Evolutionary conservation across 2,888 invertebrate genomes (phyloP), one percentile per base, ranked within the genome.

Genomic region (Homarus gammarus): DNA sequence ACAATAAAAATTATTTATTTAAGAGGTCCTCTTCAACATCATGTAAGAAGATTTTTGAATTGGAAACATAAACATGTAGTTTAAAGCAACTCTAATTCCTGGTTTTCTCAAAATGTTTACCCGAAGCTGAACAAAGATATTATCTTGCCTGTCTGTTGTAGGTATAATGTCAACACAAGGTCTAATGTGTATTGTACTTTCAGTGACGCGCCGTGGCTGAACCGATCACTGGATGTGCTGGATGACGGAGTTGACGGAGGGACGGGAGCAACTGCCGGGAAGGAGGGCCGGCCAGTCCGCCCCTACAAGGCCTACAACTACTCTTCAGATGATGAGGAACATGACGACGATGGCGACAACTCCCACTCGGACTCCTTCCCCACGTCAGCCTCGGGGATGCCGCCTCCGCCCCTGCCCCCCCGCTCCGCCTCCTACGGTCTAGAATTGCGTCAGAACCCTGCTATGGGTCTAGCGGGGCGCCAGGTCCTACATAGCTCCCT

Each of bases 141-240:
- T 49, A 6, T 10, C 44, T 6, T 49, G 44, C 12, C 44, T 49
- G 12, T 18, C 22, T 18, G 22, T 22, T 56, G 22, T 18, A 18
- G 56, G 22, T 22, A 18, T 56, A 18, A 1, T 49, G 6, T 64
- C n/a, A 64, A 22, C n/a, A 27, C 22, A 27, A 1, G 1, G 2
- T 64, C 27, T 64, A 64, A 64, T 64, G n/a, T 49, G 73, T 44
- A n/a, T 78, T 38, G 40, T 38, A 6, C 51, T 85, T 51, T 12
- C 90, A 91, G 90, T 33, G 85, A 88, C 51, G 84, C 81, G 27
- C 86, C 88, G 2, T 91, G 91, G 91, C 33, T 91, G 83, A 91
- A 91, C 84, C 85, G 85, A n/a, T 90, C 90, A 18, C 51, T 86
- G 84, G 90, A 90, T 84, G 51, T 87, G 70, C 75, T 86, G 27